Evolutionary conservation across 1,140 invertebrate genomes (phyloP).

Genomic region (Melipona quadrifasciata): DNA sequence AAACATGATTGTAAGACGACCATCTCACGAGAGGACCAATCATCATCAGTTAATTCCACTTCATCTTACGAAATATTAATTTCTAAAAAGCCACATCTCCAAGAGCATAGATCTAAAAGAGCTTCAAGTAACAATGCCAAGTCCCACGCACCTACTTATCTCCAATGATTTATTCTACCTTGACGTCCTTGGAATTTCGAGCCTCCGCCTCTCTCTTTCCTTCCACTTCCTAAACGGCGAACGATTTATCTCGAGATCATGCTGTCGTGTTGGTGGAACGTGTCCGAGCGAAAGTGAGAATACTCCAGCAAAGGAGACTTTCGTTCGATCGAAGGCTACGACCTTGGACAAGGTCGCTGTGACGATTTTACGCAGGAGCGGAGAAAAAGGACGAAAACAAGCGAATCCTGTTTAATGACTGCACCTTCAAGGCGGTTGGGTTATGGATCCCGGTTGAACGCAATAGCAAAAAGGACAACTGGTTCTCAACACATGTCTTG

Average conservation of each 20-base stretch:
- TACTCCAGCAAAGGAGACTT: conserved; percentile 3
- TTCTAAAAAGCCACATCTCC: neutral
- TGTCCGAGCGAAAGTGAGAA: neutral
- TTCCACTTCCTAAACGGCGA: no score
- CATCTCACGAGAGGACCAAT: no score
- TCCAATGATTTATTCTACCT: neutral
- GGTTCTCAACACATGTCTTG: conserved; percentile 52
- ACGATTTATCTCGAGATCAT: neutral
- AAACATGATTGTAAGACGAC: no score
- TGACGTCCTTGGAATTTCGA: neutral
- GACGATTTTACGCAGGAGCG: neutral
- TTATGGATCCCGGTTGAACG: conserved; percentile 39
- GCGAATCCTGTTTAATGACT: conserved; percentile 23
- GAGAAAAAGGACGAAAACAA: conserved; percentile 48
- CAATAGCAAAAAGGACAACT: conserved; percentile 61
- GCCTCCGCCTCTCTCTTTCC: neutral
- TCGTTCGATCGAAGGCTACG: conserved; percentile 28
- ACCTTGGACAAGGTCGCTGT: conserved; percentile 32
- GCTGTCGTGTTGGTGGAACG: neutral
- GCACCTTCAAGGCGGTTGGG: conserved; percentile 64
- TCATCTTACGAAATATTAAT: neutral
- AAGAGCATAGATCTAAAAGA: no score
- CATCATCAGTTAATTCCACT: no score
- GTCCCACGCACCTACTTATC: neutral
- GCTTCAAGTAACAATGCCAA: neutral